Evolutionary conservation across 2,888 invertebrate genomes (phyloP), one percentile per base, ranked within the genome.

Genomic region (Lasioglossum pauxillum): DNA sequence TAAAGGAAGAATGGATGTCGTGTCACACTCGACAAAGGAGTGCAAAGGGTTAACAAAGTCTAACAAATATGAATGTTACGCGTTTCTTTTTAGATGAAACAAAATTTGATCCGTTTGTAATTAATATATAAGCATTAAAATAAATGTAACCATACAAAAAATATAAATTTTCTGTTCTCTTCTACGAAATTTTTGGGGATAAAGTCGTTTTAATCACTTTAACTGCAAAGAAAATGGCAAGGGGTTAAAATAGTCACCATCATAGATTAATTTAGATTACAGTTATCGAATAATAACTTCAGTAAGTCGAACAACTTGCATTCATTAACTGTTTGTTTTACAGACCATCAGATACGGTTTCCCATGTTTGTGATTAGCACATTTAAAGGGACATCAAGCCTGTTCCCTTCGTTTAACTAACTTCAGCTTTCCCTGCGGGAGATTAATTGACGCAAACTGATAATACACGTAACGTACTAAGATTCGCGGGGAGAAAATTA

Each of bases 381-480:
- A 72, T 72, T 72, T 23, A 75, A 75, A 80, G 46, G 57, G 23
- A 46, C 27, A 35, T 44, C 46, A 12, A 46, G 27, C 69, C 60
- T 41, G 75, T 80, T 79, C 27, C n/a, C 75, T 10, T 35, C 73
- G 60, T 78, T 82, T 49, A 80, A 80, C 64, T n/a, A 49, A 49
- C 19, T 35, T 23, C 27, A 67, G 14, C 75, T 53, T 67, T 75
- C 38, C 49, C 31, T 5, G 16, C 46, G 44, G 27, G 78, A 31
- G 57, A 83, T 83, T 84, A 84, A 84, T 69, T 75, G 69, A 83
- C 46, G n/a, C 38, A 16, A 77, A 46, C 67, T 41, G 83, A 84
- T 83, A 83, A 49, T 31, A n/a, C 67, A 8, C 38, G 27, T 71
- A 69, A 83, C 27, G 57, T 44, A 60, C 23, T 19, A 16, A 16